Evolutionary conservation across 2,113 vertebrate species (phyloP).

Genomic region (Saguinus imperator): DNA sequence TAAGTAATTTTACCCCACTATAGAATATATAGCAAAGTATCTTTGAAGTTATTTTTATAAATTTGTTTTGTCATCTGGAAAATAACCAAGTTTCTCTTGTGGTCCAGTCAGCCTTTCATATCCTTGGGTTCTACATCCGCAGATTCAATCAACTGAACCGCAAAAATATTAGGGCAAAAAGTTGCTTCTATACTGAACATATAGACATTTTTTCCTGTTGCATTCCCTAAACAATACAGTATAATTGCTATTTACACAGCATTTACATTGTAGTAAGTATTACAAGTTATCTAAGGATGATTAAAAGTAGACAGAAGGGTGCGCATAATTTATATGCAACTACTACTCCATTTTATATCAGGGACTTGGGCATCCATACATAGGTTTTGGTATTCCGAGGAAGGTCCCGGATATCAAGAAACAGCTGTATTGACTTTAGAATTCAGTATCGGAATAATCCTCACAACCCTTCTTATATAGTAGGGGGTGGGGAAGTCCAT

Average conservation of each 20-base stretch:
- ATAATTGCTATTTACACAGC: not conserved
- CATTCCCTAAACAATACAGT: not conserved
- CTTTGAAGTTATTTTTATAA: constrained; percentile 32
- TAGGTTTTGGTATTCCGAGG: not conserved
- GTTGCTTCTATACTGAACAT: not conserved
- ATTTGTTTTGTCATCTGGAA: not conserved
- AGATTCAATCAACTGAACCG: not conserved
- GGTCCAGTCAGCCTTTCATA: rapidly evolving
- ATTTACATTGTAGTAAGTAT: not conserved
- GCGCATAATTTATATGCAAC: not conserved
- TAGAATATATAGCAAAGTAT: not conserved
- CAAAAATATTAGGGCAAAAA: not conserved
- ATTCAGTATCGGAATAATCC: not conserved
- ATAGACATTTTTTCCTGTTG: not conserved
- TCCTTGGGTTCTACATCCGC: rapidly evolving
- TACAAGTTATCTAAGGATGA: not conserved
- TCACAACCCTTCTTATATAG: not conserved
- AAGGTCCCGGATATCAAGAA: not conserved
- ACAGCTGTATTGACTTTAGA: not conserved
- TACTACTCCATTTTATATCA: not conserved
- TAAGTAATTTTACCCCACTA: not conserved
- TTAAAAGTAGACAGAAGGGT: not conserved
- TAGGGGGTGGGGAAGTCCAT: not conserved
- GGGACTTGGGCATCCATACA: not conserved
- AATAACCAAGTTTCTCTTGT: not conserved